Evolutionary conservation across 23 tunicate species (phyloP), one percentile per base, ranked within the genome.

Genomic region (Corella eumyota): DNA sequence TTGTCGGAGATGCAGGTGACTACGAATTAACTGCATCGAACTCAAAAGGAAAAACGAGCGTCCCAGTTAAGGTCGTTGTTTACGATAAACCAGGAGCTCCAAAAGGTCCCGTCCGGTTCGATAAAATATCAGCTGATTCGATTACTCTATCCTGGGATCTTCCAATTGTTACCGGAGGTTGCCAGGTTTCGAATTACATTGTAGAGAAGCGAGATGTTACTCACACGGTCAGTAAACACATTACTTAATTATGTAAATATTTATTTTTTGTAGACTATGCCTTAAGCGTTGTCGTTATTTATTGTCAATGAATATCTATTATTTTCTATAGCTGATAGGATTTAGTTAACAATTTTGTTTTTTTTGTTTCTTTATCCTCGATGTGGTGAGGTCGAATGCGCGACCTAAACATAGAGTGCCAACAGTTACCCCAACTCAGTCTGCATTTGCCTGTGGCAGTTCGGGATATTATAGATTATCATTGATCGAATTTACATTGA

Each of bases 31-130:
- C 50, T 23, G 92, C 60, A 4, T 38, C 64, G 1, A 92, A 83
- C 49, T 2, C 68, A n/a, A 45, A 66, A n/a, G 70, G 72, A 25
- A 72, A 66, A 56, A 63, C 69, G 32, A 83, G 34, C 0, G 66
- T 47, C 0, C 93, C 86, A 6, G 93, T 92, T 9, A 54, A 72
- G 34, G 71, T 92, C 15, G 93, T 83, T 23, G 87, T 92, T 6
- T 79, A 81, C 32, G 98, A 92, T 62, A 92, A 83, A 36, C 98
- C 98, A 0, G 80, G 93, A 6, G 77, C 76, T 22, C 96, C 96
- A 0, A 56, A 68, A 36, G 88, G 88, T 9, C 96, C 96, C 6
- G 78, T 82, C 13, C 60, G 62, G 26, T 78, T 81, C 56, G 98
- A 82, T 20, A 64, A 60, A 24, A 71, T 92, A 3, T 61, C 81